Base-by-base conservation (phyloP, 1,140 invertebrate species). In the Protaetia brevitarsis region DNA sequence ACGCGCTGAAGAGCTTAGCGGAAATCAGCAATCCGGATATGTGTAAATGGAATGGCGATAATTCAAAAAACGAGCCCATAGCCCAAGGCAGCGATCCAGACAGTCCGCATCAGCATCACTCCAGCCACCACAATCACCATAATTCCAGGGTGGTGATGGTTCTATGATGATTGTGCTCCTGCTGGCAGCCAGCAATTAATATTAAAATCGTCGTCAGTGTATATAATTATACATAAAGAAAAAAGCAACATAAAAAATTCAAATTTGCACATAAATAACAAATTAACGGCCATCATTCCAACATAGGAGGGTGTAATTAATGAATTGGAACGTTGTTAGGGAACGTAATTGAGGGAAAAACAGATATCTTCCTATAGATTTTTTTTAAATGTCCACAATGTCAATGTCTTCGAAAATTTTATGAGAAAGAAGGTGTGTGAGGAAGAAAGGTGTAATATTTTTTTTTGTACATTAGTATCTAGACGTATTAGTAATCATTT, bases 1-100 rank as follows among this genome's bases (percentile, higher is more conserved):
- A 87, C 65, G 84, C 85, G 0, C 70, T 86, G 19, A 87, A 87
- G 68, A 85, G 84, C 5, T 71, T 86, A 7, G 81, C 83, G 0
- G 85, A 86, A 66, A 86, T 86, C 80, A 85, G 69, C 57, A 73
- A 71, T 66, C 67, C 71, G 11, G 73, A 76, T 16, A 73, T 75
- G 61, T 77, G 74, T 58, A 77, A 77, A 59, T 78, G 77, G 77
- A 77, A 74, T 64, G 74, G 75, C 2, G 72, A 72, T 36, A 29
- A 61, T 11, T 69, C 61, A 31, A 76, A 77, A 66, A 59, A 61
- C 19, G 72, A 73, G 65, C 62, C 66, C 16, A 71, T 71, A 41
- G 63, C 65, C 6, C 74, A 72, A 65, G 73, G 66, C 36, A 71
- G 67, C 60, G 72, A 77, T 34, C 56, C 72, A 4, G 73, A 75